Evolutionary conservation across 2,888 invertebrate species (phyloP).

Genomic region (Campoletis raptor): DNA sequence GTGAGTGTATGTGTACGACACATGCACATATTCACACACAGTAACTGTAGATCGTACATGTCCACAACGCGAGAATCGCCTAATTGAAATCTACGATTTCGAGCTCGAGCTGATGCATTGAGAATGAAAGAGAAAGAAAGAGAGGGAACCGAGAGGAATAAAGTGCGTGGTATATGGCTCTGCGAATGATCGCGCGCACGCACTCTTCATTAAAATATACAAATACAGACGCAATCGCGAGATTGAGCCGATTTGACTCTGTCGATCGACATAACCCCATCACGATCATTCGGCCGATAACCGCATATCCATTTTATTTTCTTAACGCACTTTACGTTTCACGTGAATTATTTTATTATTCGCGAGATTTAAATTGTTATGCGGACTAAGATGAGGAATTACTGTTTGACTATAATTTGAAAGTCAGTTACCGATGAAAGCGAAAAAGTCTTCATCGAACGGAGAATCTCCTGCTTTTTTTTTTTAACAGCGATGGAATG

Average conservation of each 20-base stretch:
- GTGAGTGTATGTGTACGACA: not conserved
- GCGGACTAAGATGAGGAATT: not conserved
- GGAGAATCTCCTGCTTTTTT: not conserved
- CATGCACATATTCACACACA: conserved; percentile 25
- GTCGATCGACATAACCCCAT: conserved; percentile 38
- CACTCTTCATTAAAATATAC: conserved; percentile 59
- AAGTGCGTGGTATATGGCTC: conserved; percentile 60
- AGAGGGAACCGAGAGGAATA: conserved; percentile 43
- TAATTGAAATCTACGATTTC: conserved; percentile 84
- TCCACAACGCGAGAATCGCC: conserved; percentile 65
- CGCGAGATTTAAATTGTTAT: not conserved
- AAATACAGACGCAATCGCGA: conserved; percentile 10
- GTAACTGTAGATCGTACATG: conserved; percentile 60
- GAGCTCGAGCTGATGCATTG: conserved; percentile 72
- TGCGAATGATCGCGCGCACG: conserved; percentile 52
- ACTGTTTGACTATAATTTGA: not conserved
- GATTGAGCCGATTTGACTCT: conserved; percentile 21
- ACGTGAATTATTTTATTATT: conserved; percentile 21
- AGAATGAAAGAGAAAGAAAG: conserved; percentile 15
- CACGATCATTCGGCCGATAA: conserved; percentile 48
- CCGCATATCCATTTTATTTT: conserved; percentile 25
- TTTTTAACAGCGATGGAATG: no score
- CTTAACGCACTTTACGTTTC: not conserved
- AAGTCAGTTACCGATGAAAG: not conserved
- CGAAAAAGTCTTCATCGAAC: not conserved